Base-by-base conservation (phyloP, 2,113 vertebrate genomes). In the Notiomystis cincta region DNA sequence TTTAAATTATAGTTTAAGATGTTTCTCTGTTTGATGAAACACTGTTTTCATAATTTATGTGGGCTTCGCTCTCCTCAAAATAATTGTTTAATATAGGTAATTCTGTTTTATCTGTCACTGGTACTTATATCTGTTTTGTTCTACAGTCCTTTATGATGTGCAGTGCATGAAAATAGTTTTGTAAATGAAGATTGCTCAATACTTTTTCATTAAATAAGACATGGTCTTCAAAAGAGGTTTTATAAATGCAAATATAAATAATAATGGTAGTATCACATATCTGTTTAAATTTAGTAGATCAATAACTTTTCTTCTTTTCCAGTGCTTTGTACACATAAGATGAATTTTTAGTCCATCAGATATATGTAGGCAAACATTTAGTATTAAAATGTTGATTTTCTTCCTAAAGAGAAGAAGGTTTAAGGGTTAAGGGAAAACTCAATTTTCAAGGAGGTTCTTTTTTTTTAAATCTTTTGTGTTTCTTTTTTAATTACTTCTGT, bases 1-100 rank as follows among this genome's bases (percentile, higher is more conserved):
- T 97, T 98, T 98, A 97, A 97, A 97, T 97, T 86, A 92, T 98
- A 95, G 60, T 92, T 97, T 96, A 97, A 97, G 67, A 90, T 79
- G 13, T 87, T 72, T 82, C 23, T 87, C 54, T 96, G 61, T 94
- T 80, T 95, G 48, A 95, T 96, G 89, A 94, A 96, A 94, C 90
- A 37, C 82, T 96, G 54, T 82, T 95, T 95, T 93, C 40, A 92
- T 95, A 95, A 97, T 97, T 97, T 95, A 96, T 70, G 72, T 85
- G n/a, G 50, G 35, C 28, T 51, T 73, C 44, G 66, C 16, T 95
- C 57, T 91, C 93, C 73, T 88, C 54, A 19, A 97, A 97, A 93
- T 53, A 61, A 90, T 96, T 94, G 37, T 95, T 96, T 66, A 94
- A 90, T 94, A 82, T 10, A 94, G 42, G 92, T 97, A 89, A 69